phyloP scores from a whole-genome alignment of 2,888 invertebrate genomes.

The Pseudococcus longispinus region DNA sequence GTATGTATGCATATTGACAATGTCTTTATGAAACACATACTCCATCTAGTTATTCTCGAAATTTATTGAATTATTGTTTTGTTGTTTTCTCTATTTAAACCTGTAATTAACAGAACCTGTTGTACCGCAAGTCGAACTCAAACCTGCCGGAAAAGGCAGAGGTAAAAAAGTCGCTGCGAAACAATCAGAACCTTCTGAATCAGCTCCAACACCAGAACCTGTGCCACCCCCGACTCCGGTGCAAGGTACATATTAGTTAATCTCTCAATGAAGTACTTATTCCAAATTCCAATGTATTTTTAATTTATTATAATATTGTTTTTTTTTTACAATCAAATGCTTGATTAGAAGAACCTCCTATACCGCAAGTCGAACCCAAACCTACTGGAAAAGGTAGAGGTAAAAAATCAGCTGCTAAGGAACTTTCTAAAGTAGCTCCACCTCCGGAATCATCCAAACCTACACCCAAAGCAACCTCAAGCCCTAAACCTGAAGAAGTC shows the following conservation, averaged over 20 bases:
- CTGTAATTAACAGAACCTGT: not conserved
- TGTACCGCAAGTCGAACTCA: not conserved
- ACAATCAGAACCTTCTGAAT: not conserved
- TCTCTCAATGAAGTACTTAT: too few species aligned
- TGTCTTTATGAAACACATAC: too few species aligned
- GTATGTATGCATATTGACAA: too few species aligned
- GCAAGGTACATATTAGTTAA: not conserved
- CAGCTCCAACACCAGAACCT: not conserved
- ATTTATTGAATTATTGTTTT: not conserved
- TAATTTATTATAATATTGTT: not conserved
- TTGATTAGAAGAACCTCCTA: not conserved
- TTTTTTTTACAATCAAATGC: not conserved
- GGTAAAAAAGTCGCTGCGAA: not conserved
- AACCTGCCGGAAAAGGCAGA: not conserved
- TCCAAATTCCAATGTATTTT: not conserved
- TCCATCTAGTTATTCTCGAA: not conserved
- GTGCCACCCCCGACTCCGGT: not conserved
- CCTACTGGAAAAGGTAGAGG: not conserved
- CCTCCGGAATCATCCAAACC: not conserved
- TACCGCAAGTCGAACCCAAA: not conserved
- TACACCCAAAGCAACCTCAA: not conserved
- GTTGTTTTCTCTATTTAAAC: not conserved
- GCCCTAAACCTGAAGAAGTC: not conserved
- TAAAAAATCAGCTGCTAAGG: not conserved
- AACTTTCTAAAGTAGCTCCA: not conserved